Percentiles rank a stretch among this genome's conserved stretches.
Evolutionary conservation across 2,797 vertebrate species (phyloP).

Genomic region (Muscicapa comitata): DNA sequence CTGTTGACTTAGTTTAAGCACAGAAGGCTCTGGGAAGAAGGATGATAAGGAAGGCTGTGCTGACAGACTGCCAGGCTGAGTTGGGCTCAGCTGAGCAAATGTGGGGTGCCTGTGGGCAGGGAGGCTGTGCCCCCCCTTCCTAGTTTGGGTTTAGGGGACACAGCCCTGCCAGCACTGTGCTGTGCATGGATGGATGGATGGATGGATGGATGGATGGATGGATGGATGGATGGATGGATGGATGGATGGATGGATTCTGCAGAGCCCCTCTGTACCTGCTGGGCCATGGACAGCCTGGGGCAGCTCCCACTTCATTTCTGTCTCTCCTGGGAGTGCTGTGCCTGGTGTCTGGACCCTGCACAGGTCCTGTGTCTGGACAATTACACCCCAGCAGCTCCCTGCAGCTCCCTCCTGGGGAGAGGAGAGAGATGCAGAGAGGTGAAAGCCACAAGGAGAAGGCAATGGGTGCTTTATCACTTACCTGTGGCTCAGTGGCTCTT

Average conservation of each 20-base stretch:
- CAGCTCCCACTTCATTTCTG: background rate
- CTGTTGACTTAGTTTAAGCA: background rate
- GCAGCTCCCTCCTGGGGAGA: background rate
- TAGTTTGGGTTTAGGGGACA: slow-evolving; percentile 15
- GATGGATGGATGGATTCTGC: slow-evolving; percentile 20
- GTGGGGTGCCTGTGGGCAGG: background rate
- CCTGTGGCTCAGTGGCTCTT: background rate
- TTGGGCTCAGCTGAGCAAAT: slow-evolving; percentile 36
- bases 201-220: too few relatives aligned
- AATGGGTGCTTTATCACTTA: background rate
- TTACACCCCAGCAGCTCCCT: background rate
- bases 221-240: too few relatives aligned
- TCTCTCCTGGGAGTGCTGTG: rapidly evolving
- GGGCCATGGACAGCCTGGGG: background rate
- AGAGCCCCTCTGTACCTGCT: background rate
- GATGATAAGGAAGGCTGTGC: background rate
- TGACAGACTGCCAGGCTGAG: background rate
- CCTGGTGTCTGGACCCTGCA: background rate
- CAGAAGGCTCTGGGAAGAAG: background rate
- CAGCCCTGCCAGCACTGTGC: background rate
- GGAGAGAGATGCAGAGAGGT: background rate
- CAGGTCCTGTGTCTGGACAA: rapidly evolving
- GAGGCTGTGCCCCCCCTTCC: background rate
- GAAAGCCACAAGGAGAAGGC: background rate
- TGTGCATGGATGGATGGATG: background rate